Percentiles rank a stretch among this genome's conserved stretches.
Evolutionary conservation across 1,140 invertebrate species (phyloP).

Genomic region (Diabrotica virgifera): DNA sequence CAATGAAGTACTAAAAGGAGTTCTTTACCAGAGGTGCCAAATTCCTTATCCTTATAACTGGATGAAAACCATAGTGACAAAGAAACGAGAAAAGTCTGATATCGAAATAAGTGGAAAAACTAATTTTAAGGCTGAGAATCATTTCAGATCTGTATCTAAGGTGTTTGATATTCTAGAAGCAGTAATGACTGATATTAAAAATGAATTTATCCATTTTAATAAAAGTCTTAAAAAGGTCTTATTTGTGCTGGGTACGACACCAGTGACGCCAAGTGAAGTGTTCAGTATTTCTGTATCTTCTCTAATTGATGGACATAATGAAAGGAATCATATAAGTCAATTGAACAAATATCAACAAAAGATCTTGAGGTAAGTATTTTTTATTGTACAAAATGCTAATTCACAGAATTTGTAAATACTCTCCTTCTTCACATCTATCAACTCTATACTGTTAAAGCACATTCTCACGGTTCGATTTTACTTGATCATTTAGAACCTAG

Average conservation of each 20-base stretch:
- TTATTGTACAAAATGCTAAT: no score
- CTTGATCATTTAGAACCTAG: no score
- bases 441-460: no score
- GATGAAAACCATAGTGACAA: slow-evolving; percentile 30
- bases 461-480: no score
- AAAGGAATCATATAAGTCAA: slow-evolving; percentile 29
- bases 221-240: slow-evolving; percentile 26
- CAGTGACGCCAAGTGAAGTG: slow-evolving; percentile 31
- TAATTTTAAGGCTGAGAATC: slow-evolving; percentile 30
- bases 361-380: slow-evolving; percentile 28
- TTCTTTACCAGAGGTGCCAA: slow-evolving; percentile 35
- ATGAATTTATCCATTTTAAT: slow-evolving; percentile 24
- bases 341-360: slow-evolving; percentile 29
- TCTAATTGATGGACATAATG: slow-evolving; percentile 27
- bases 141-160: slow-evolving; percentile 29
- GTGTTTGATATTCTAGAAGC: slow-evolving; percentile 29
- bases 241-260: slow-evolving; percentile 30
- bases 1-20: slow-evolving; percentile 35
- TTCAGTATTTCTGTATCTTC: slow-evolving; percentile 27
- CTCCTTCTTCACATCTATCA: no score
- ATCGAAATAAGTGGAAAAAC: slow-evolving; percentile 7
- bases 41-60: slow-evolving; percentile 35
- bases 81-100: slow-evolving; percentile 25
- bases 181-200: slow-evolving; percentile 27
- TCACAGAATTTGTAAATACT: no score